phyloP scores from a whole-genome alignment of 2,797 vertebrate species.

The Leptodactylus fallax region DNA sequence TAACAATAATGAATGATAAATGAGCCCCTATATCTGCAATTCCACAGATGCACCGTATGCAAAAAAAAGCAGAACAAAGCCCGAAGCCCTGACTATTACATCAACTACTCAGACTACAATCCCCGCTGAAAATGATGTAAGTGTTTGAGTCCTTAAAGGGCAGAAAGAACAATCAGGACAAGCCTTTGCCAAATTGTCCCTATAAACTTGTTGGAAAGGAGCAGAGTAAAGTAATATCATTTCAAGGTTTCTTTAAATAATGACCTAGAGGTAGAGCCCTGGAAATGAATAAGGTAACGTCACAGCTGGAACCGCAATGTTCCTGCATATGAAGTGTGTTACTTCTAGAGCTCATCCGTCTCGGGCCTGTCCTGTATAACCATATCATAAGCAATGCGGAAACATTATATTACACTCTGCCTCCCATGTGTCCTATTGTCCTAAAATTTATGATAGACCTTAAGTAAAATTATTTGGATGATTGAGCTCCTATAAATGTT shows the following conservation, averaged over 20 bases:
- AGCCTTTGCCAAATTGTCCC: conserved; percentile 56
- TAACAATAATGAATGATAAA: not conserved
- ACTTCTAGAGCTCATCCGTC: conserved; percentile 11
- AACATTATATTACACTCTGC: not conserved
- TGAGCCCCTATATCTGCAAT: not conserved
- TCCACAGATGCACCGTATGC: not conserved
- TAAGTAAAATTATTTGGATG: conserved; percentile 14
- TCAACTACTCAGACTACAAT: conserved; percentile 34
- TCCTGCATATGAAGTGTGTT: not conserved
- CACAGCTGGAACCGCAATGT: conserved; percentile 23
- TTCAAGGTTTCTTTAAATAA: conserved; percentile 58
- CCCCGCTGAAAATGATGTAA: conserved; percentile 60
- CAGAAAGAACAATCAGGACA: conserved; percentile 54
- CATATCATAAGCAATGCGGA: not conserved
- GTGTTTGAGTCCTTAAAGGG: conserved; percentile 53
- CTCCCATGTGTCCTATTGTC: conserved; percentile 3
- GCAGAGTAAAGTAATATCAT: conserved; percentile 55
- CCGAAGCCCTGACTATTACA: conserved; percentile 37
- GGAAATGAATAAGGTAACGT: conserved; percentile 41
- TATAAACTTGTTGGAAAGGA: conserved; percentile 59
- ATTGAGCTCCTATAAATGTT: conserved; percentile 8
- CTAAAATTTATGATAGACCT: not conserved
- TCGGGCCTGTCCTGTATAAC: not conserved
- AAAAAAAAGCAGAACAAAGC: not conserved
- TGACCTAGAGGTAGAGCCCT: conserved; percentile 41